phyloP scores from a whole-genome alignment of 2,113 vertebrate genomes.

The Odontophorus gujanensis region DNA sequence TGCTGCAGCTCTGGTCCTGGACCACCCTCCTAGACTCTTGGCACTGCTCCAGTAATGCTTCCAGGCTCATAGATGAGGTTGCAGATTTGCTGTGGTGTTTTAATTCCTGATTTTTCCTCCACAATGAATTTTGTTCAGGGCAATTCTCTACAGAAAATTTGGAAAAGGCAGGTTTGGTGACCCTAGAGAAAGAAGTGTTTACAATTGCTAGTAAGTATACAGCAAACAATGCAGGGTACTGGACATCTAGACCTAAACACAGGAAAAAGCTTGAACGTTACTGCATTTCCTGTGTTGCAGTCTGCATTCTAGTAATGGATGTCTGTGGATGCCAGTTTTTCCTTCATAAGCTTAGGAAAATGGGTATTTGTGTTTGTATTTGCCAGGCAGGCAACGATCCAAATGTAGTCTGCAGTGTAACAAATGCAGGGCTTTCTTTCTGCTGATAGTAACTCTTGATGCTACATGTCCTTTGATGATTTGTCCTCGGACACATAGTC shows the following conservation, averaged over 20 bases:
- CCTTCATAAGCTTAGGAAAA: background rate
- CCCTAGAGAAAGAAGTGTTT: background rate
- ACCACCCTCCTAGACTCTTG: background rate
- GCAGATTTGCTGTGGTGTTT: background rate
- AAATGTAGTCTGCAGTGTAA: background rate
- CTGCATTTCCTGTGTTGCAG: background rate
- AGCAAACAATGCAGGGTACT: background rate
- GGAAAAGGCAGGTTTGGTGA: background rate
- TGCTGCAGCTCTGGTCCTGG: background rate
- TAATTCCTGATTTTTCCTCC: background rate
- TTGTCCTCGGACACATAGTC: background rate
- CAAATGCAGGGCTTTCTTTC: background rate
- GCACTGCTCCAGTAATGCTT: background rate
- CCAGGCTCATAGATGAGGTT: background rate
- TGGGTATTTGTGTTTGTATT: background rate
- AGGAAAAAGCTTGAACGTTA: constrained; percentile 12
- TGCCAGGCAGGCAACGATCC: background rate
- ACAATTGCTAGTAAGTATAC: background rate
- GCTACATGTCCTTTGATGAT: background rate
- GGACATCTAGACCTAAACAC: background rate
- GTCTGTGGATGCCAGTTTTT: background rate
- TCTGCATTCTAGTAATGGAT: background rate
- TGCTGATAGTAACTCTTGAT: background rate
- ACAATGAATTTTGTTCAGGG: background rate
- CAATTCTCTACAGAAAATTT: rapidly evolving